Evolutionary conservation across 2,888 invertebrate species (phyloP).

Genomic region (Laothoe populi): DNA sequence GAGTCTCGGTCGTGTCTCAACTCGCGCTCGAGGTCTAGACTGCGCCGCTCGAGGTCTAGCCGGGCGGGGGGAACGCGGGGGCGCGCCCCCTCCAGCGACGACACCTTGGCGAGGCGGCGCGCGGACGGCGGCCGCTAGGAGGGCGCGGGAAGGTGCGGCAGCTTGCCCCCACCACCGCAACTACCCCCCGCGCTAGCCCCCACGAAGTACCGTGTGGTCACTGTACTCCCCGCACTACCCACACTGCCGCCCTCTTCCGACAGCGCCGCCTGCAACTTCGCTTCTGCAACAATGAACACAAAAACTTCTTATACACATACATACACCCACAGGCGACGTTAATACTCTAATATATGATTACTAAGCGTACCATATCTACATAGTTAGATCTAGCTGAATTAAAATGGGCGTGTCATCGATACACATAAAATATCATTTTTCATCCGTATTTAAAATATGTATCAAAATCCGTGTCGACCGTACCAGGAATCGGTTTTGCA

Average conservation of each 20-base stretch:
- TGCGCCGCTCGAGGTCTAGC: constrained; percentile 78
- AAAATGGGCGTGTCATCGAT: no score
- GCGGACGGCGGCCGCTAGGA: constrained; percentile 81
- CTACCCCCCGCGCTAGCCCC: constrained; percentile 35
- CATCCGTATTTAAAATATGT: no score
- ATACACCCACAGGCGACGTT: no score
- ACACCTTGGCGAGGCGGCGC: constrained; percentile 80
- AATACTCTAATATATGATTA: no score
- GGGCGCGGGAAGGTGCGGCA: constrained; percentile 81
- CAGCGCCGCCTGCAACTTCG: constrained; percentile 77
- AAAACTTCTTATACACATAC: no score
- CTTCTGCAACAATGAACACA: constrained; percentile 66
- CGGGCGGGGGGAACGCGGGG: constrained; percentile 58
- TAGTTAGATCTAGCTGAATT: no score
- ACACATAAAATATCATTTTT: no score
- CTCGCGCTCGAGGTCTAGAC: constrained; percentile 80
- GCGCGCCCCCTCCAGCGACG: constrained; percentile 72
- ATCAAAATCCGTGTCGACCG: no score
- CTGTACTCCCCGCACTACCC: constrained; percentile 37
- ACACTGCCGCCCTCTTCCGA: constrained; percentile 72
- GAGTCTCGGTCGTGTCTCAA: constrained; percentile 73
- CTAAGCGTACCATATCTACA: no score
- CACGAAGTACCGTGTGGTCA: constrained; percentile 64
- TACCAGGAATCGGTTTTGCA: no score
- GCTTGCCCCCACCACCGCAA: constrained; percentile 61